Evolutionary conservation across 2,797 vertebrate species (phyloP).

Genomic region (Eidolon dupreanum): DNA sequence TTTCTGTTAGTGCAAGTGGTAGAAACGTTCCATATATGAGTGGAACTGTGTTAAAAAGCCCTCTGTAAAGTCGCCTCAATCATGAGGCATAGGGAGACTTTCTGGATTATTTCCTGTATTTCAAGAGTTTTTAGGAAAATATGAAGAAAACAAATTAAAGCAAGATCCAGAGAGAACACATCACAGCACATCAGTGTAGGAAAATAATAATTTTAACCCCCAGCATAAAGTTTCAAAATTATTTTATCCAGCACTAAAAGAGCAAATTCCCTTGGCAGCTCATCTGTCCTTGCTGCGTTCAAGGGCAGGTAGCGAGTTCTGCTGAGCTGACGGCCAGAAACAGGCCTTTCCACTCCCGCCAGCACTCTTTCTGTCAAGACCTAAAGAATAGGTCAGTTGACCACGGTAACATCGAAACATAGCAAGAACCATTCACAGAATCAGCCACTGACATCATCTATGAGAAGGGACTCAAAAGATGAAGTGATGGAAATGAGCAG

Average conservation of each 20-base stretch:
- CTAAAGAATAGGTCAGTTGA: not conserved
- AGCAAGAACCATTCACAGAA: not conserved
- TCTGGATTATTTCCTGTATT: not conserved
- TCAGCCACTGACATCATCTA: not conserved
- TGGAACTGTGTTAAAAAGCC: not conserved
- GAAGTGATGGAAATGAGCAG: not conserved
- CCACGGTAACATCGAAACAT: not conserved
- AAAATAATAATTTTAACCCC: not conserved
- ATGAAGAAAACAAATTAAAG: not conserved
- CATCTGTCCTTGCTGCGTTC: not conserved
- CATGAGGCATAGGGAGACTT: not conserved
- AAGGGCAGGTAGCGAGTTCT: not conserved
- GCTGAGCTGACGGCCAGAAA: not conserved
- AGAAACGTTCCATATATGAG: not conserved
- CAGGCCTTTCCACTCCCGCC: not conserved
- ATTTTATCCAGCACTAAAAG: not conserved
- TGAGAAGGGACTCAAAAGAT: not conserved
- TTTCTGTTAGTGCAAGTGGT: not conserved
- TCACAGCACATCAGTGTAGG: not conserved
- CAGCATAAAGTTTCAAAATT: not conserved
- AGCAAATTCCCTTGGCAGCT: not conserved
- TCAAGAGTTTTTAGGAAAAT: slow-evolving; percentile 40
- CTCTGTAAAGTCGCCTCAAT: not conserved
- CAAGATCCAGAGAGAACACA: not conserved
- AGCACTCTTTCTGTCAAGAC: not conserved